Evolutionary conservation across 2,888 invertebrate species (phyloP).

Genomic region (Spodoptera exigua): DNA sequence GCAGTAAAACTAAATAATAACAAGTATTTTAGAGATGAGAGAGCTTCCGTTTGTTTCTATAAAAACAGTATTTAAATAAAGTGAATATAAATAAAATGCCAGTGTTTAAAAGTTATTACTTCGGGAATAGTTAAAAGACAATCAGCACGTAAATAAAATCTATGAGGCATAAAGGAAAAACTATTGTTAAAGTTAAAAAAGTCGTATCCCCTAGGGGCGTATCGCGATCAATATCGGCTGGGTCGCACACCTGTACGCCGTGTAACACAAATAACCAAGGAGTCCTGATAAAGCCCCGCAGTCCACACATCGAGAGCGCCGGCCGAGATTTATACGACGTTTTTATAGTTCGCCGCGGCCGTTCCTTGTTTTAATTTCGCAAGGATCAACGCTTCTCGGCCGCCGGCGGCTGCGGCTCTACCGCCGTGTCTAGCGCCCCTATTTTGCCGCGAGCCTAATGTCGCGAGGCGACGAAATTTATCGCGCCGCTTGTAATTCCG

Average conservation of each 20-base stretch:
- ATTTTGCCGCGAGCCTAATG: conserved; percentile 82
- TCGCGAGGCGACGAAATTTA: conserved; percentile 87
- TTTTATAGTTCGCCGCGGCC: conserved; percentile 84
- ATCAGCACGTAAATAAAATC: too few species aligned
- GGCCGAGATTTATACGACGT: conserved; percentile 82
- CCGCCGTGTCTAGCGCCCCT: conserved; percentile 67
- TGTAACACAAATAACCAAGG: conserved; percentile 77
- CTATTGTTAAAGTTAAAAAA: conserved; percentile 52
- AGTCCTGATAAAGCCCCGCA: conserved; percentile 76
- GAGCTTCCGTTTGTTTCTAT: too few species aligned
- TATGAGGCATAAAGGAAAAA: conserved; percentile 14
- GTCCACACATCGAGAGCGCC: conserved; percentile 76
- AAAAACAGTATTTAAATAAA: too few species aligned
- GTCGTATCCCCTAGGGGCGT: conserved; percentile 56
- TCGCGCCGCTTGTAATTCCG: conserved; percentile 86
- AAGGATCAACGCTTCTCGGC: conserved; percentile 76
- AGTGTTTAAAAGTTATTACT: too few species aligned
- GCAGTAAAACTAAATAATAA: too few species aligned
- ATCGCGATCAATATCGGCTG: conserved; percentile 71
- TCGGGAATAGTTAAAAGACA: too few species aligned
- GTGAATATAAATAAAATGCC: too few species aligned
- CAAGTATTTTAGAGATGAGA: too few species aligned
- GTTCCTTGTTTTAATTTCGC: conserved; percentile 86
- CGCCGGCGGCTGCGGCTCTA: conserved; percentile 58
- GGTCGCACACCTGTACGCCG: conserved; percentile 73